Conservation (phyloP, 2,113 vertebrate species). For the Dasypus novemcinctus region DNA sequence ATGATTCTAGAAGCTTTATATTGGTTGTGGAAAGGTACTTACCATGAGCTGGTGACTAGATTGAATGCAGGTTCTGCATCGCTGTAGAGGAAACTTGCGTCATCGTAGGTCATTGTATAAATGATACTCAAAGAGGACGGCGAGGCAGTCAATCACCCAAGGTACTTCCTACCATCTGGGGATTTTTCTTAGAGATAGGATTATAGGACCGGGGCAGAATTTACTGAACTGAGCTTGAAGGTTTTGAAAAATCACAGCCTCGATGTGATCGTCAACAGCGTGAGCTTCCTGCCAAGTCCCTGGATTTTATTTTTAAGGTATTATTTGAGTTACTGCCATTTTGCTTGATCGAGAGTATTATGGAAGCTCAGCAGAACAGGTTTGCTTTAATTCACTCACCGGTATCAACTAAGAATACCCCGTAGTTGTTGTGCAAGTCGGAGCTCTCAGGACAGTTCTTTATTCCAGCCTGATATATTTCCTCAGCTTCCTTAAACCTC, state of each 20-base stretch:
- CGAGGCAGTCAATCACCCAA: not conserved
- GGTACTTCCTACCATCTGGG: accelerated
- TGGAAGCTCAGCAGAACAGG: not conserved
- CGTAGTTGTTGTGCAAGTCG: constrained; percentile 97
- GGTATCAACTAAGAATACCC: constrained; percentile 94
- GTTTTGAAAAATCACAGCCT: not conserved
- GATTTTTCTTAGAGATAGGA: not conserved
- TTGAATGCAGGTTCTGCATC: not conserved
- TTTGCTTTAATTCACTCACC: constrained; percentile 83
- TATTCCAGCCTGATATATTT: constrained; percentile 92
- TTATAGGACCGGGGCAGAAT: not conserved
- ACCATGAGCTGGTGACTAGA: not conserved
- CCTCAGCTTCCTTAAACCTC: constrained; percentile 89
- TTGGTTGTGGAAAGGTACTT: not conserved
- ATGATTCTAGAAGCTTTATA: not conserved
- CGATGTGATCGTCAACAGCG: not conserved
- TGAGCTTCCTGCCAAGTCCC: not conserved
- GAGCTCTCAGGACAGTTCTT: constrained; percentile 95
- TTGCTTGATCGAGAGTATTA: not conserved
- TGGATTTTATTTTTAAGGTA: not conserved
- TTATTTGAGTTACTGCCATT: not conserved
- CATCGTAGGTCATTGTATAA: not conserved
- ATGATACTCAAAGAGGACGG: not conserved
- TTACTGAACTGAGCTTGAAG: not conserved
- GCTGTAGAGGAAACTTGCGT: not conserved